phyloP scores from a whole-genome alignment of 2,888 invertebrate genomes.

The Brachyopa scutellaris region DNA sequence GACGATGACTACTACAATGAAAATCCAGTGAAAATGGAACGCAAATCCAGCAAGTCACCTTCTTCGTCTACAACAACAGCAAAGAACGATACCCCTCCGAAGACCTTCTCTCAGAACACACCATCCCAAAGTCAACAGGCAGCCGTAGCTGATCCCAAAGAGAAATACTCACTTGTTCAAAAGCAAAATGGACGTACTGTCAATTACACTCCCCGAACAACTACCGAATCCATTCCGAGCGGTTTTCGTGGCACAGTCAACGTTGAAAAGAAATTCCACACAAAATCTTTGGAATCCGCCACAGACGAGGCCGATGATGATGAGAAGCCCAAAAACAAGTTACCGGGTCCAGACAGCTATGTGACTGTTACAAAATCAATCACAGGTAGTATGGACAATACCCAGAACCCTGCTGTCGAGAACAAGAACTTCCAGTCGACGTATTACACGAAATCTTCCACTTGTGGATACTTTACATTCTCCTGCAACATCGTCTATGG shows the following conservation, averaged over 20 bases:
- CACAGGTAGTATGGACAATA: conserved; percentile 87
- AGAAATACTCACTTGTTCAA: conserved; percentile 78
- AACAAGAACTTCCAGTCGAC: conserved; percentile 89
- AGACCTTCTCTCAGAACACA: conserved; percentile 77
- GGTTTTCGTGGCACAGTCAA: conserved; percentile 81
- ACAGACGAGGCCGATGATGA: conserved; percentile 74
- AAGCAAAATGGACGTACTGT: conserved; percentile 80
- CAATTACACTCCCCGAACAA: conserved; percentile 76
- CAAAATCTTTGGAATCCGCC: conserved; percentile 78
- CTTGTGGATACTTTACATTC: conserved; percentile 93
- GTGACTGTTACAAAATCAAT: conserved; percentile 91
- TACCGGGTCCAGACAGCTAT: conserved; percentile 84
- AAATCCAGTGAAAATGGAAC: conserved; percentile 78
- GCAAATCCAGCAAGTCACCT: conserved; percentile 73
- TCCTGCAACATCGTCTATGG: conserved; percentile 91
- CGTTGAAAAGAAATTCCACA: conserved; percentile 81
- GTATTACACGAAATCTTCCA: conserved; percentile 93
- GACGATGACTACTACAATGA: conserved; percentile 85
- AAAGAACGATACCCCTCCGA: conserved; percentile 58
- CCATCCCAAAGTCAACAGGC: conserved; percentile 79
- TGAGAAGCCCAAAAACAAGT: conserved; percentile 76
- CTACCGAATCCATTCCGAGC: conserved; percentile 79
- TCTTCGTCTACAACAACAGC: conserved; percentile 76
- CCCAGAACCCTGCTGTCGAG: conserved; percentile 84
- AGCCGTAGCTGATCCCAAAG: conserved; percentile 75